Evolutionary conservation across 1,140 invertebrate species (phyloP).

Genomic region (Choristoneura fumiferana): DNA sequence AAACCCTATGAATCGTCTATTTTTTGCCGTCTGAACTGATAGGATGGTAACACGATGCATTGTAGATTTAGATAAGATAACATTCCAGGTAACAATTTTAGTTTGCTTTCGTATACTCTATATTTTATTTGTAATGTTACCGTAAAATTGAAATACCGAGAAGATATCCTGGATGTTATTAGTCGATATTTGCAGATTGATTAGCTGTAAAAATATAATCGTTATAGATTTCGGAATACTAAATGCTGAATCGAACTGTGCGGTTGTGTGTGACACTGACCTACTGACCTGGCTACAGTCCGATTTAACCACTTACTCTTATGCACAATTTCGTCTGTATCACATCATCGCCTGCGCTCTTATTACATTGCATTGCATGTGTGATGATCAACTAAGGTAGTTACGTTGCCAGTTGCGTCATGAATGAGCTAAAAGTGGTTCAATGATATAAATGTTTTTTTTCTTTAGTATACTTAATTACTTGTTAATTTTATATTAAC

Average conservation of each 20-base stretch:
- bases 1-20: constrained; percentile 4
- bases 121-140: neutral
- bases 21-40: neutral
- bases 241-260: neutral
- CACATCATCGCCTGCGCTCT: constrained; percentile 14
- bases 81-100: constrained; percentile 1
- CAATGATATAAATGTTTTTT: no score
- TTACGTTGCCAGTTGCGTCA: constrained; percentile 7
- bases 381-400: constrained; percentile 5
- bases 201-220: neutral
- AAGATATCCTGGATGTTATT: no score
- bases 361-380: constrained; percentile 9
- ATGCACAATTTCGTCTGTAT: constrained; percentile 42
- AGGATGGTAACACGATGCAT: neutral
- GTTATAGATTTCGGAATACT: neutral
- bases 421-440: neutral
- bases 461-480: no score
- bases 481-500: no score
- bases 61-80: neutral
- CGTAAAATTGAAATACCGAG: neutral
- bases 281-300: constrained; percentile 43
- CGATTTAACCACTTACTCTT: constrained; percentile 17
- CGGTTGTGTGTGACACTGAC: constrained; percentile 45
- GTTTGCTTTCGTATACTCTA: neutral
- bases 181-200: neutral